A percentile compares a stretch with the other conserved stretches of the same genome.
phyloP scores from a whole-genome alignment of 1,140 invertebrate species.

The Lepidostoma basale region DNA sequence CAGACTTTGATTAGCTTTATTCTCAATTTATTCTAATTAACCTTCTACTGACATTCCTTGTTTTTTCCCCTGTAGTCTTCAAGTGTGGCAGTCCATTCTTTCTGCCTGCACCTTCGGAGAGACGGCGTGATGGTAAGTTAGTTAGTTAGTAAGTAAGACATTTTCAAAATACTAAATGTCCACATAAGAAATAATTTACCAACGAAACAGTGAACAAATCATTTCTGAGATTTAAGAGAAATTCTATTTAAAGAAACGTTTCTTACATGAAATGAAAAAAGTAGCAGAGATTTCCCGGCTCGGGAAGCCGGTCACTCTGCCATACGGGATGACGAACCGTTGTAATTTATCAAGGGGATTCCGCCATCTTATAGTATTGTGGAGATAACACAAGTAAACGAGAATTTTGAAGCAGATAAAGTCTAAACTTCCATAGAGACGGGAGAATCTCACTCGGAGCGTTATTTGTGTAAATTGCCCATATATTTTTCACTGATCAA shows the following conservation, averaged over 20 bases:
- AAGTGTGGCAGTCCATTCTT: no score
- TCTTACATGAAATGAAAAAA: not conserved
- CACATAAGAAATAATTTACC: no score
- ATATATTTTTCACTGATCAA: conserved; percentile 15
- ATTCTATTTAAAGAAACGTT: not conserved
- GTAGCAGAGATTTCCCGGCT: not conserved
- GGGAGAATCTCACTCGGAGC: not conserved
- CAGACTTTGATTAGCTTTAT: no score
- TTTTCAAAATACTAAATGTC: no score
- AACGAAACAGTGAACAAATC: no score
- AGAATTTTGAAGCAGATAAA: conserved; percentile 6
- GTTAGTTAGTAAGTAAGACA: no score
- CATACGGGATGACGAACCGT: conserved; percentile 10
- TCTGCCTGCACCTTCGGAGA: no score
- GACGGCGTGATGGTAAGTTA: no score
- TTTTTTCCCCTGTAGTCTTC: no score
- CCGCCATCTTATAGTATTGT: not conserved
- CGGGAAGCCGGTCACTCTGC: not conserved
- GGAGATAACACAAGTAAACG: conserved; percentile 1
- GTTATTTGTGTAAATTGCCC: conserved; percentile 13
- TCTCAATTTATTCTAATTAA: no score
- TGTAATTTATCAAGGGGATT: conserved; percentile 23
- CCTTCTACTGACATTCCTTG: no score
- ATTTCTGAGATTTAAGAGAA: no score
- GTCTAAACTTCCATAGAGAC: conserved; percentile 7